Percentiles rank a stretch among this genome's conserved stretches.
phyloP scores from a whole-genome alignment of 2,113 vertebrate genomes.

The Reinhardtius hippoglossoides region DNA sequence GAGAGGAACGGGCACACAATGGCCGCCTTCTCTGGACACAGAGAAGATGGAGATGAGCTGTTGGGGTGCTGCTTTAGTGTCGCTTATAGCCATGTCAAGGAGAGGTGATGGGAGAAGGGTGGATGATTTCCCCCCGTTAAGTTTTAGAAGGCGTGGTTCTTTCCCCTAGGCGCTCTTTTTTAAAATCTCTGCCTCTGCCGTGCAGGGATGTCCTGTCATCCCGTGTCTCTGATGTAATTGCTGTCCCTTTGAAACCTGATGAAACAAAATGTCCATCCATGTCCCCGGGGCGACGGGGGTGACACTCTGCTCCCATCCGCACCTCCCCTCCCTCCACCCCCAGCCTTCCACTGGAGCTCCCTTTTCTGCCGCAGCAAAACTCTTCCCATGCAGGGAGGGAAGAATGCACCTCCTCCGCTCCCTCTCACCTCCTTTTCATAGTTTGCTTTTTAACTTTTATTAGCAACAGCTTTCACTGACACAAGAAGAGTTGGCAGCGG shows the following conservation, averaged over 20 bases:
- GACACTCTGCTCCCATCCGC: slow-evolving; percentile 59
- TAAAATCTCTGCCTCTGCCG: slow-evolving; percentile 54
- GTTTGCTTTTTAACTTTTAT: slow-evolving; percentile 80
- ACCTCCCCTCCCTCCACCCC: slow-evolving; percentile 56
- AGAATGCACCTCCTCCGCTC: slow-evolving; percentile 74
- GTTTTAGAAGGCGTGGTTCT: slow-evolving; percentile 78
- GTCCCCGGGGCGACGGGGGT: slow-evolving; percentile 71
- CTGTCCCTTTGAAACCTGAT: slow-evolving; percentile 78
- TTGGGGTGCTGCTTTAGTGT: slow-evolving; percentile 75
- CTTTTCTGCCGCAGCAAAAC: slow-evolving; percentile 39
- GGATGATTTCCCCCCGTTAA: slow-evolving; percentile 60
- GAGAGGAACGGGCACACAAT: slow-evolving; percentile 84
- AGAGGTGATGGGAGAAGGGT: slow-evolving; percentile 71
- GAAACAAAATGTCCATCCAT: slow-evolving; percentile 72
- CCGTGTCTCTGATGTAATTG: slow-evolving; percentile 80
- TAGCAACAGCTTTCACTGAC: slow-evolving; percentile 80
- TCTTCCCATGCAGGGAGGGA: slow-evolving; percentile 67
- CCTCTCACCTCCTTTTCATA: slow-evolving; percentile 76
- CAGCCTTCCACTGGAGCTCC: slow-evolving; percentile 39
- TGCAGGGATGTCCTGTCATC: slow-evolving; percentile 78
- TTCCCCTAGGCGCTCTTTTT: slow-evolving; percentile 55
- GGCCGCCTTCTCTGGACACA: slow-evolving; percentile 83
- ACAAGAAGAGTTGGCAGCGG: slow-evolving; percentile 65
- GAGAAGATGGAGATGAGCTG: slow-evolving; percentile 85
- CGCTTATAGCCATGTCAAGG: slow-evolving; percentile 76